Base-by-base conservation (phyloP, 2,113 vertebrate species). In the Agapornis roseicollis region DNA sequence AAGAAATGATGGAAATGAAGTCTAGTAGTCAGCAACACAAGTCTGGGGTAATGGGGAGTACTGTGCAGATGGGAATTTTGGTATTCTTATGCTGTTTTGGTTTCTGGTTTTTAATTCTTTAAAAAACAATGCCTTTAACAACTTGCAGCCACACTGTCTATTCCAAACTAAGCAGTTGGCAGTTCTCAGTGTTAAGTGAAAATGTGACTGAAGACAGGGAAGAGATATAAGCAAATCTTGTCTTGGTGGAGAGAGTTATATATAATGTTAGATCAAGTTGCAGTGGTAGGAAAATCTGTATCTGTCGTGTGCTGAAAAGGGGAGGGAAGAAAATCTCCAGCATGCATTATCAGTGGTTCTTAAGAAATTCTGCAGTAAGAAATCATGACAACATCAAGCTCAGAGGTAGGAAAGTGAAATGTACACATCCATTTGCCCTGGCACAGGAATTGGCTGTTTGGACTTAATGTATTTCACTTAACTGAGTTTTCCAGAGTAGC, bases 21-120 rank as follows among this genome's bases (percentile, higher is more conserved):
- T 15, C 42, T 35, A 0, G 7, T 11, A 1, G 0, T 15, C 77
- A 33, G 33, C 37, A 78, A 55, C 0, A 0, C 1, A 5, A 44
- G 44, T 31, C 90, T 81, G 27, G 50, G 56, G 39, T 60, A 9
- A 4, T 5, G 42, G 58, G 35, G 42, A 28, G 12, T 22, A 5
- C 31, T 13, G 35, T 15, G 39, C 18, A 22, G 24, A 31, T 15
- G 41, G 66, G 18, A 27, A 22, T 37, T 49, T 31, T 0, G 0
- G 18, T n/a, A 44, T 61, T 91, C 44, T 68, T 55, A 46, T 1
- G 0, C 35, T 41, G n/a, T 8, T 50, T 64, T 46, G 17, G 22
- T 52, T 81, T 73, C 74, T 66, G 8, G 39, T n/a, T 76, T 77
- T 41, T 27, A 31, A 20, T 47, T 33, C 39, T 37, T 24, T 41